Evolutionary conservation across 2,113 vertebrate genomes (phyloP).

Genomic region (Pomatostomus ruficeps): DNA sequence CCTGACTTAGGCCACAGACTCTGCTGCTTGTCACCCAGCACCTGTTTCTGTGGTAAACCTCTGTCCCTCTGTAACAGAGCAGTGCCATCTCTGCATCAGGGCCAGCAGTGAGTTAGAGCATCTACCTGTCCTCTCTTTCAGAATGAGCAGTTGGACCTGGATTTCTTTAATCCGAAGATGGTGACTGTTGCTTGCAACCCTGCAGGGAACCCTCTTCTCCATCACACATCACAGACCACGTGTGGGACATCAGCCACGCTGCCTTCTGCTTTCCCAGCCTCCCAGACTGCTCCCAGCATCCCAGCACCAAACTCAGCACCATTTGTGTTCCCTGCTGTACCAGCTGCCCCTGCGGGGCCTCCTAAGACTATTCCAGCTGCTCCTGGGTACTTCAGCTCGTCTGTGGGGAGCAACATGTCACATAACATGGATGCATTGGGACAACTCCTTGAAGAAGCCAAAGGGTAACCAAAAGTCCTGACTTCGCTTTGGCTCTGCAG

Average conservation of each 20-base stretch:
- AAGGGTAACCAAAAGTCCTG: conserved; percentile 66
- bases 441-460: conserved; percentile 73
- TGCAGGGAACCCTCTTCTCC: conserved; percentile 45
- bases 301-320: conserved; percentile 33
- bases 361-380: conserved; percentile 34
- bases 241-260: conserved; percentile 24
- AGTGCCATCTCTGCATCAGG: neutral
- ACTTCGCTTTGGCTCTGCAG: neutral
- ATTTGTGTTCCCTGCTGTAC: conserved; percentile 56
- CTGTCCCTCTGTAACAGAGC: neutral
- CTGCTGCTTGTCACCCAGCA: neutral
- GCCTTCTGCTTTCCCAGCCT: conserved; percentile 48
- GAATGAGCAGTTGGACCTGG: conserved; percentile 71
- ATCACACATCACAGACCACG: neutral
- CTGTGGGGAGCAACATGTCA: conserved; percentile 21
- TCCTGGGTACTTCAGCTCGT: conserved; percentile 8
- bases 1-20: conserved; percentile 9
- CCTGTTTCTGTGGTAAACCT: neutral
- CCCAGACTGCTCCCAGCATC: conserved; percentile 30
- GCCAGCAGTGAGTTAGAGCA: neutral
- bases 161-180: conserved; percentile 70
- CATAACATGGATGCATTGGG: conserved; percentile 66
- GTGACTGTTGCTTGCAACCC: conserved; percentile 42
- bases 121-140: conserved; percentile 20
- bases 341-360: neutral